Base-by-base conservation (phyloP, 2,113 vertebrate species). In the Scytalopus superciliaris region DNA sequence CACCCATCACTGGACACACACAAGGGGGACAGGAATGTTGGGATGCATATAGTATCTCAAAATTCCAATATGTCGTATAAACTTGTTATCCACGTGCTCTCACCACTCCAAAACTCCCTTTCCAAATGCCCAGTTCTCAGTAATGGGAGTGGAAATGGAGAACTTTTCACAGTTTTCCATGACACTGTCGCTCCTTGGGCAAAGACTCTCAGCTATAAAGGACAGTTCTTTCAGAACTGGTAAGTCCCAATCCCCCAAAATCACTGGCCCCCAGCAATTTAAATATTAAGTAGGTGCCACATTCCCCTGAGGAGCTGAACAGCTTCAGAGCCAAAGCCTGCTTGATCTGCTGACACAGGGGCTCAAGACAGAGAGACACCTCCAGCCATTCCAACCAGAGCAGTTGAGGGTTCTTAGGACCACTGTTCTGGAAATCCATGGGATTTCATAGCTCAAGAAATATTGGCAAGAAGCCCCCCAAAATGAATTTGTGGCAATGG, bases 101-200 rank as follows among this genome's bases (percentile, higher is more conserved):
- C 60, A 21, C 31, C 27, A 7, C 63, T 40, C 12, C 4, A 72
- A 39, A 76, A 13, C 28, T 31, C 4, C 5, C 28, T 5, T 8
- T 35, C 40, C 86, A 37, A 47, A 7, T 0, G 9, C 30, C 12
- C 33, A 1, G 0, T 3, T 30, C 66, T 7, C 56, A 49, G 30
- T 3, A 12, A 10, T 2, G 33, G 2, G 0, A 39, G 8, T 3
- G 45, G 4, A 40, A 52, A 2, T 1, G 6, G 33, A n/a, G 30
- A 35, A 10, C 0, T 0, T 19, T 12, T 39, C 28, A 11, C 35
- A 18, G 12, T 35, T 35, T 21, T 52, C 74, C 74, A 15, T 19
- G 12, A 30, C 33, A 19, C 22, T 30, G 5, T 0, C 40, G 2
- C 77, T 74, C 50, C 56, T 42, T 2, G 15, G 68, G 40, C 52